Evolutionary conservation across 2,888 invertebrate genomes (phyloP).

Genomic region (Spilarctia lutea): DNA sequence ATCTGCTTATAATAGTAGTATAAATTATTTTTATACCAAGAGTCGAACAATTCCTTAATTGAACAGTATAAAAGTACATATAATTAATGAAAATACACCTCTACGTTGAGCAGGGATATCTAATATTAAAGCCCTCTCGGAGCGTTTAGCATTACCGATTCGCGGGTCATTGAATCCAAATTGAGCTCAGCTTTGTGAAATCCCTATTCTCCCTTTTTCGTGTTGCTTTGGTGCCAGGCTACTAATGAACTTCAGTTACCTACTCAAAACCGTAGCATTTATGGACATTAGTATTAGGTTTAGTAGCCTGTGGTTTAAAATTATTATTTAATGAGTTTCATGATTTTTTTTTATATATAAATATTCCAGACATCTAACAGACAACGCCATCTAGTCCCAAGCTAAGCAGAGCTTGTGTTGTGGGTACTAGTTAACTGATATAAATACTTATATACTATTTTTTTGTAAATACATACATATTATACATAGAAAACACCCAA

Average conservation of each 20-base stretch:
- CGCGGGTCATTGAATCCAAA: constrained; percentile 77
- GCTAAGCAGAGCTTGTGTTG: too few relatives aligned
- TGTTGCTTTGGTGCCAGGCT: constrained; percentile 54
- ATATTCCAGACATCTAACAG: too few relatives aligned
- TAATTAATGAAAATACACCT: constrained; percentile 29
- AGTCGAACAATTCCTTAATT: constrained; percentile 3
- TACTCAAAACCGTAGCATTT: constrained; percentile 36
- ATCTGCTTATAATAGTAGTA: too few relatives aligned
- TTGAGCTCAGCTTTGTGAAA: constrained; percentile 70
- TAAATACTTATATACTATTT: too few relatives aligned
- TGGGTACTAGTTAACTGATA: too few relatives aligned
- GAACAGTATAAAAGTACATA: neutral
- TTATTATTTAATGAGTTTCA: neutral
- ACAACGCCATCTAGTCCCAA: too few relatives aligned
- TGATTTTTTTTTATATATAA: too few relatives aligned
- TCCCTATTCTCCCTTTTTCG: constrained; percentile 33
- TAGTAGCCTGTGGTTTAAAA: neutral
- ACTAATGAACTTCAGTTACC: constrained; percentile 69
- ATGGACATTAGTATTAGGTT: constrained; percentile 1
- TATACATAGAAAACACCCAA: too few relatives aligned
- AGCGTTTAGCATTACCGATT: constrained; percentile 74
- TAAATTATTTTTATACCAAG: neutral
- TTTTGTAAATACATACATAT: too few relatives aligned
- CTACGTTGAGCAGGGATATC: constrained; percentile 14
- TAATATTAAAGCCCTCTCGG: constrained; percentile 64